Percentiles rank a stretch among this genome's conserved stretches.
Evolutionary conservation across 2,797 vertebrate species (phyloP).

Genomic region (Chloroceryle amazona): DNA sequence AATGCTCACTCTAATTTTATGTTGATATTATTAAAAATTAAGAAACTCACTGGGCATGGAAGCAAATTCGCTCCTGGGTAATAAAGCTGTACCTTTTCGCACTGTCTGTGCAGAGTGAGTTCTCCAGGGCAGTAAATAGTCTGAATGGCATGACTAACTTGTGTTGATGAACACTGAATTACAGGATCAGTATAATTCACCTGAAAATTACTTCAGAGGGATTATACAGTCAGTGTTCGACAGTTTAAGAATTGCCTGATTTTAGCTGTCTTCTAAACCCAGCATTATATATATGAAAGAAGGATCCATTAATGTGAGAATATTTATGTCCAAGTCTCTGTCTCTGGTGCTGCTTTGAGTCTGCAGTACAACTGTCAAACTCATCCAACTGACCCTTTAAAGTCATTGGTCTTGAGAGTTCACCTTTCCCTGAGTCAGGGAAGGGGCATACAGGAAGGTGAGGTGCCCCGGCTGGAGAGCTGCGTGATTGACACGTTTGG

Average conservation of each 20-base stretch:
- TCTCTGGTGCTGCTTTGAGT: not conserved
- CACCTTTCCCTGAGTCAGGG: not conserved
- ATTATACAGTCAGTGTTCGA: not conserved
- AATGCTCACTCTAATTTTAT: not conserved
- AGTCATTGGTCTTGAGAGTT: fast-evolving
- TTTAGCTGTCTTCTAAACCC: not conserved
- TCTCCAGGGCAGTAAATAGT: not conserved
- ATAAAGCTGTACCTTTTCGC: not conserved
- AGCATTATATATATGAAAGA: not conserved
- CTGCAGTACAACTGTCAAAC: not conserved
- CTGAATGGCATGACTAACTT: not conserved
- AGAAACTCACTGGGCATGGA: not conserved
- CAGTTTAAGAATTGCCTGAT: not conserved
- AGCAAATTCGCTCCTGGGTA: not conserved
- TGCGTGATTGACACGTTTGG: fast-evolving
- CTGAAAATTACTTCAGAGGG: not conserved
- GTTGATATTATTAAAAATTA: not conserved
- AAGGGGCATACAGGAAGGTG: fast-evolving
- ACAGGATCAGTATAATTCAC: not conserved
- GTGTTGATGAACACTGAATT: not conserved
- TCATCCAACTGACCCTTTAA: not conserved
- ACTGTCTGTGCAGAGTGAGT: not conserved
- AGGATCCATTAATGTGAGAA: too few species aligned
- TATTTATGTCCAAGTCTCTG: not conserved
- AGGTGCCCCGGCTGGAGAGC: fast-evolving